phyloP scores from a whole-genome alignment of 2,113 vertebrate species.

The Cryptomyrus ogoouensis region DNA sequence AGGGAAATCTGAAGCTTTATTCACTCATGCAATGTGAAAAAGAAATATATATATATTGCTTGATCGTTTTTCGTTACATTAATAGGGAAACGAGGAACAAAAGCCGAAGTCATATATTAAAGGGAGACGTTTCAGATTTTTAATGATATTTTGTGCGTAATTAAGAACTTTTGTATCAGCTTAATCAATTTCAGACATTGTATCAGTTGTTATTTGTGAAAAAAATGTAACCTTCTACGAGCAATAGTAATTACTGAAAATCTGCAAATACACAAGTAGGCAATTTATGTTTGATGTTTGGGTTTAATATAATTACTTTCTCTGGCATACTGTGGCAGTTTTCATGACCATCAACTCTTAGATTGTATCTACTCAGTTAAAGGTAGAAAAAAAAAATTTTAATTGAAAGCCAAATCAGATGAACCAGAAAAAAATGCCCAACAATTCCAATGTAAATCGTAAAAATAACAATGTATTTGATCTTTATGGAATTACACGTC shows the following conservation, averaged over 20 bases:
- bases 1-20: constrained; percentile 88
- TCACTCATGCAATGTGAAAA: constrained; percentile 65
- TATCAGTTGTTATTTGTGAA: constrained; percentile 73
- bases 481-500: not conserved
- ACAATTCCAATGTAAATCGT: not conserved
- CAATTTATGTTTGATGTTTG: constrained; percentile 86
- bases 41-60: constrained; percentile 46
- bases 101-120: not conserved
- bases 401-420: not conserved
- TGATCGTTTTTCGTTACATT: constrained; percentile 39
- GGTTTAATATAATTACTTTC: constrained; percentile 66
- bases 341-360: constrained; percentile 20
- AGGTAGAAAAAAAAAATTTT: not conserved
- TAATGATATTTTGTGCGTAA: constrained; percentile 2
- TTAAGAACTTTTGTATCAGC: constrained; percentile 77
- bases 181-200: constrained; percentile 89
- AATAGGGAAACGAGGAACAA: not conserved
- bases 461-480: not conserved
- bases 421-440: not conserved
- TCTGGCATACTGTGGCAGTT: constrained; percentile 64
- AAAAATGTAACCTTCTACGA: constrained; percentile 86
- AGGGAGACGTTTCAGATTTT: constrained; percentile 3
- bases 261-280: constrained; percentile 88
- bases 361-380: not conserved
- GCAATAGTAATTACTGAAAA: constrained; percentile 79